Base-by-base conservation (phyloP, 2,888 invertebrate genomes). In the Drosophila suboccidentalis region DNA sequence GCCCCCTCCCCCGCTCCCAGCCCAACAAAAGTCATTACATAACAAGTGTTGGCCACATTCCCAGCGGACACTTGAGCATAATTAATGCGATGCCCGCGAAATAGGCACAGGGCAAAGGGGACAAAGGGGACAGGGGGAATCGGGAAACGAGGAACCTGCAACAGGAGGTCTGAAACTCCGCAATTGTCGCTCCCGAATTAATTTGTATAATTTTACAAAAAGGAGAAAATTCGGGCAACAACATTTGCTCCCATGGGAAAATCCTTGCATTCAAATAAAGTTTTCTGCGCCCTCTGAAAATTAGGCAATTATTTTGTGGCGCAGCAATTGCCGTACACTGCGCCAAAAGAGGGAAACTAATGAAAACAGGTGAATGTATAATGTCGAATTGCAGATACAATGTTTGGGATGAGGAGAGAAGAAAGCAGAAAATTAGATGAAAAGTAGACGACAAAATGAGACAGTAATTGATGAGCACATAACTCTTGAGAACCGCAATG, bases 21-120 rank as follows among this genome's bases (percentile, higher is more conserved):
- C 19, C 41, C 61, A 75, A 80, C 88, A 87, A 89, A 89, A 89
- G 86, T 86, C 88, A 86, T 89, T 89, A 87, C 78, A 82, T 76
- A 78, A 82, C 86, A 86, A 87, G 86, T 89, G 88, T 87, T 85
- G 89, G 86, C 86, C 86, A 87, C 86, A 85, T 89, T 89, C 86
- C 86, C 86, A 89, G 64, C 75, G 86, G 86, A 89, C 89, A 87
- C 86, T 86, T 86, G 83, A 89, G 86, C 86, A 89, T 86, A 89
- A 86, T 86, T 86, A 86, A 89, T 86, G 88, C 71, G 71, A 67
- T 74, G 87, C 84, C 72, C 76, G 62, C 78, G 77, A 62, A 78
- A 60, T 66, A 71, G 75, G 80, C 75, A 64, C 80, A 65, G 47
- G 43, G 29, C 15, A 22, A 32, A 58, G 11, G 66, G 50, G 50